phyloP scores from a whole-genome alignment of 2,797 vertebrate genomes.

The Serranus cabrilla region DNA sequence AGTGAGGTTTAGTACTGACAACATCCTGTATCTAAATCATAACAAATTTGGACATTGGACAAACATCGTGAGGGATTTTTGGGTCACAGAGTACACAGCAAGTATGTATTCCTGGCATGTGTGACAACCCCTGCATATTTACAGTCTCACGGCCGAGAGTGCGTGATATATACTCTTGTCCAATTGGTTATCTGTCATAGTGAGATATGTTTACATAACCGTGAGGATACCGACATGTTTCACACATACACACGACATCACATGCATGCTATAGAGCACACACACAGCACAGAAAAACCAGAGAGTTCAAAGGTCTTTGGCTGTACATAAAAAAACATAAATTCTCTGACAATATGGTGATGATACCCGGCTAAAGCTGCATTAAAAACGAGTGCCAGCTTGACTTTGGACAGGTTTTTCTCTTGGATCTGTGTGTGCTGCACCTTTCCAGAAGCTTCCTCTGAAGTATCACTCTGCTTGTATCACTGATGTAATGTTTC shows the following conservation, averaged over 20 bases:
- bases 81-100: slow-evolving; percentile 1
- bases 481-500: slow-evolving; percentile 45
- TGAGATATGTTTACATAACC: slow-evolving; percentile 47
- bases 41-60: not conserved
- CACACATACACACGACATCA: slow-evolving; percentile 16
- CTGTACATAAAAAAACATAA: not conserved
- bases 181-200: slow-evolving; percentile 49
- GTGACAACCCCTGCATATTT: slow-evolving; percentile 19
- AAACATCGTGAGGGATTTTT: slow-evolving; percentile 17
- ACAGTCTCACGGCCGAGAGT: slow-evolving; percentile 23
- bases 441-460: slow-evolving; percentile 46
- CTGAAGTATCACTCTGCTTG: slow-evolving; percentile 32
- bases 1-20: not conserved
- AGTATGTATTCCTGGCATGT: slow-evolving; percentile 39
- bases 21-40: slow-evolving; percentile 17
- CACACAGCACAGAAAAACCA: not conserved
- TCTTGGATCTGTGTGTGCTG: slow-evolving; percentile 26
- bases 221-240: slow-evolving; percentile 21
- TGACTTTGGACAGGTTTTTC: slow-evolving; percentile 24
- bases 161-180: slow-evolving; percentile 21
- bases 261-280: not conserved
- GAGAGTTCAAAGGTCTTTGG: slow-evolving; percentile 1
- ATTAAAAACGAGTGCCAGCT: slow-evolving; percentile 16
- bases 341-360: slow-evolving; percentile 9
- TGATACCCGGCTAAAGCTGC: slow-evolving; percentile 2